Evolutionary conservation across 2,113 vertebrate genomes (phyloP).

Genomic region (Tetraodon nigroviridis): DNA sequence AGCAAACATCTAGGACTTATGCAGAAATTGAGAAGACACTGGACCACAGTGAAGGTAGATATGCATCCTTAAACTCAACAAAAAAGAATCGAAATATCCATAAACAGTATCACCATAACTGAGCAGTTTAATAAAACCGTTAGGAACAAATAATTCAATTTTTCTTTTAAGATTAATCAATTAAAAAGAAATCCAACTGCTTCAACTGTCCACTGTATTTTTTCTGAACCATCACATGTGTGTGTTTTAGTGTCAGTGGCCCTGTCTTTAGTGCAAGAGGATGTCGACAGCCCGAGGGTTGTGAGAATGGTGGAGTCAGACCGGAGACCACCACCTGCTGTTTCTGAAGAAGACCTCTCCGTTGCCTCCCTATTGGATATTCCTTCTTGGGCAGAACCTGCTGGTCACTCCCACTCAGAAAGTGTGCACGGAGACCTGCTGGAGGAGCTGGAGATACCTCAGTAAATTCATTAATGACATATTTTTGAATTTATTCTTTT

Average conservation of each 20-base stretch:
- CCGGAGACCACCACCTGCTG: slow-evolving; percentile 84
- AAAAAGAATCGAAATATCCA: background rate
- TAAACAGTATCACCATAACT: background rate
- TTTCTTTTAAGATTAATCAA: background rate
- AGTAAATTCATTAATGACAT: slow-evolving; percentile 55
- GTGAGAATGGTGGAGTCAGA: slow-evolving; percentile 70
- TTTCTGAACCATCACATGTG: background rate
- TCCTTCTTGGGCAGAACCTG: slow-evolving; percentile 79
- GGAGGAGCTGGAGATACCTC: slow-evolving; percentile 79
- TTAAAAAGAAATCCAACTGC: background rate
- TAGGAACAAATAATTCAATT: background rate
- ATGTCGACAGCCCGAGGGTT: slow-evolving; percentile 76
- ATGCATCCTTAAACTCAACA: background rate
- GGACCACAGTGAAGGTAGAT: slow-evolving; percentile 92
- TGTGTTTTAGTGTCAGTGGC: slow-evolving; percentile 70
- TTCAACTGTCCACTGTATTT: too few relatives aligned
- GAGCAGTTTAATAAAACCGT: background rate
- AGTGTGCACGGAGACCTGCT: slow-evolving; percentile 80
- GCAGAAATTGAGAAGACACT: slow-evolving; percentile 87
- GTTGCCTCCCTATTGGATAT: slow-evolving; percentile 85
- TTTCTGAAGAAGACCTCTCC: slow-evolving; percentile 93
- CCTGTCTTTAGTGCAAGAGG: slow-evolving; percentile 89
- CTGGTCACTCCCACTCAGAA: slow-evolving; percentile 79
- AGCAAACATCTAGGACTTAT: slow-evolving; percentile 79
- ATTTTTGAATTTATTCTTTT: background rate